Evolutionary conservation across 53 echinoderm and acorn worm species (phyloP).

Genomic region (Echinarachnius parma): DNA sequence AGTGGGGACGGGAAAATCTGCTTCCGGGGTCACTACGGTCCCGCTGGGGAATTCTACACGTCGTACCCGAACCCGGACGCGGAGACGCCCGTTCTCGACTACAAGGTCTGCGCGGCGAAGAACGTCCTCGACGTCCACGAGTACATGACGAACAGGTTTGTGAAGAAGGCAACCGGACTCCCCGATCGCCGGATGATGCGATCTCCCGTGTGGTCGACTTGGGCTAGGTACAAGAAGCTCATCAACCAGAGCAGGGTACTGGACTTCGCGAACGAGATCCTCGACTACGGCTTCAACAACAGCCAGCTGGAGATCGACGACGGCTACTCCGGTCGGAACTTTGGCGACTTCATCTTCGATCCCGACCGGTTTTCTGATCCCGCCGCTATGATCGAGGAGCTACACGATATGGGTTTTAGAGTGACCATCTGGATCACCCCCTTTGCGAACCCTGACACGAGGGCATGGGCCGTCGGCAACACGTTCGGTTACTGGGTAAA

Average conservation of each 20-base stretch:
- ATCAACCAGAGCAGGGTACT: conserved; percentile 61
- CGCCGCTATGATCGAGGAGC: conserved; percentile 48
- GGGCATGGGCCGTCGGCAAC: conserved; percentile 57
- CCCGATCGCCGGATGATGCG: conserved; percentile 79
- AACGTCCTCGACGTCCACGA: conserved; percentile 65
- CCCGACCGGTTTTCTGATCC: conserved; percentile 68
- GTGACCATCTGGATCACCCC: conserved; percentile 89
- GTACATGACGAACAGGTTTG: conserved; percentile 54
- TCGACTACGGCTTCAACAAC: conserved; percentile 74
- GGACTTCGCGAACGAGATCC: conserved; percentile 66
- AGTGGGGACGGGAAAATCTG: conserved; percentile 66
- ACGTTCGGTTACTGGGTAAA: conserved; percentile 72
- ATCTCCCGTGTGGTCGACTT: conserved; percentile 89
- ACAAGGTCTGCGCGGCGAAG: conserved; percentile 67
- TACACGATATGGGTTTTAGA: conserved; percentile 78
- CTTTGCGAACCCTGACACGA: conserved; percentile 72
- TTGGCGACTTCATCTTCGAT: conserved; percentile 85
- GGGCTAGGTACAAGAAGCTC: conserved; percentile 72
- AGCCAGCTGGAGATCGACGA: conserved; percentile 91
- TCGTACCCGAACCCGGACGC: conserved; percentile 59
- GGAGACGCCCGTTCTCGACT: conserved; percentile 50
- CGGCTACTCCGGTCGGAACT: conserved; percentile 53
- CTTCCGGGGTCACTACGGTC: conserved; percentile 42
- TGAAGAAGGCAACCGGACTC: conserved; percentile 62
- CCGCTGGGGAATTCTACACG: conserved; percentile 47